Evolutionary conservation across 2,888 invertebrate species (phyloP).

Genomic region (Troides oblongomaculatus): DNA sequence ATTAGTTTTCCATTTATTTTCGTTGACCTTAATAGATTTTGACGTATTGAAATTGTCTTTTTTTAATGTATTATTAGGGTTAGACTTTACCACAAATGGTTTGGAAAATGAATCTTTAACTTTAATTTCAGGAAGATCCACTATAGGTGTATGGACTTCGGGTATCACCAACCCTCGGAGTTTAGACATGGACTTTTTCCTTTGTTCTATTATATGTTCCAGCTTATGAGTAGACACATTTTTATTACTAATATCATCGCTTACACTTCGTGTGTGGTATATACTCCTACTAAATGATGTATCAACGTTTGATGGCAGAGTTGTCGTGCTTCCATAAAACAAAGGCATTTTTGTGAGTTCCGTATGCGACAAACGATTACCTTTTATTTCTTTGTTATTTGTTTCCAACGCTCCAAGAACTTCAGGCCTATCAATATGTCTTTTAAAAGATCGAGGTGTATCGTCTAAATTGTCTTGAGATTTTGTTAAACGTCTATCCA

Average conservation of each 20-base stretch:
- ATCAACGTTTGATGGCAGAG: slow-evolving; percentile 57
- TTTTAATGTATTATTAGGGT: slow-evolving; percentile 51
- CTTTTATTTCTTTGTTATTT: slow-evolving; percentile 47
- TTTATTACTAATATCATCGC: slow-evolving; percentile 66
- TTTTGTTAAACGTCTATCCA: slow-evolving; percentile 72
- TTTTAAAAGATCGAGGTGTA: slow-evolving; percentile 64
- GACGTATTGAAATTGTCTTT: slow-evolving; percentile 53
- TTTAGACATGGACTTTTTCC: slow-evolving; percentile 90
- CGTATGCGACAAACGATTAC: slow-evolving; percentile 34
- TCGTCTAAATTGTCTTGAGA: slow-evolving; percentile 78
- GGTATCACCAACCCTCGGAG: slow-evolving; percentile 93
- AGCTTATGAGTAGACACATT: slow-evolving; percentile 78
- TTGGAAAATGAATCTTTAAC: slow-evolving; percentile 82
- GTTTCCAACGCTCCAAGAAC: slow-evolving; percentile 76
- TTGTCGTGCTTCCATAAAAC: slow-evolving; percentile 72
- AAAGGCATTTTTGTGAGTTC: slow-evolving; percentile 59
- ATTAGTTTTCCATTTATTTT: slow-evolving; percentile 69
- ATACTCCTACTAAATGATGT: slow-evolving; percentile 53
- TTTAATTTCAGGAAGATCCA: slow-evolving; percentile 91
- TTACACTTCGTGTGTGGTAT: slow-evolving; percentile 67
- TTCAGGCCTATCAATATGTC: slow-evolving; percentile 66
- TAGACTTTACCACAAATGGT: slow-evolving; percentile 65
- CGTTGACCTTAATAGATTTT: slow-evolving; percentile 57
- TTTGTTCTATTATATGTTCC: slow-evolving; percentile 88
- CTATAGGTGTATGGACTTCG: slow-evolving; percentile 83